Percentiles rank a stretch among this genome's conserved stretches.
phyloP scores from a whole-genome alignment of 2,888 invertebrate genomes.

The Hipparchia semele region DNA sequence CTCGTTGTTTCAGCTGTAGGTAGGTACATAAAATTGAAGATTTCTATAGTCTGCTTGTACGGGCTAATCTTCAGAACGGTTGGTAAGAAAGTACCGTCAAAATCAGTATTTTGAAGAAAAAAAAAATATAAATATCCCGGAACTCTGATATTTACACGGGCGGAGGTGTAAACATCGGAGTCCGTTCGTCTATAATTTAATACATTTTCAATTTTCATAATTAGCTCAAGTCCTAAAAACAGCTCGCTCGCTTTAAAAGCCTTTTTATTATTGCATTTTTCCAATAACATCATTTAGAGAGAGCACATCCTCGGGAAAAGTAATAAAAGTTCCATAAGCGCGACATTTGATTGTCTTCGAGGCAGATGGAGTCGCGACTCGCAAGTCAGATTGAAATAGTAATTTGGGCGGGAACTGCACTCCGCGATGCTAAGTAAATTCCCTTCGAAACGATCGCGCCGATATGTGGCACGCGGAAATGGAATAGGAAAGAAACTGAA shows the following conservation, averaged over 20 bases:
- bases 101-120: no score
- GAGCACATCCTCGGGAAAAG: slow-evolving; percentile 30
- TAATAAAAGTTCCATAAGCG: slow-evolving; percentile 42
- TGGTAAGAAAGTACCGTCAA: no score
- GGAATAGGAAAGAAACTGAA: slow-evolving; percentile 37
- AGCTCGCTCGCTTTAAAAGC: not conserved
- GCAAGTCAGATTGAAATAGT: slow-evolving; percentile 65
- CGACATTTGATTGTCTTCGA: slow-evolving; percentile 42
- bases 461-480: slow-evolving; percentile 41
- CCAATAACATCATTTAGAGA: slow-evolving; percentile 19
- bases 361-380: slow-evolving; percentile 38
- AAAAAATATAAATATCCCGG: no score
- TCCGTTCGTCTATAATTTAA: not conserved
- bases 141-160: no score
- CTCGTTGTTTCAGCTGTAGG: no score
- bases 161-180: no score
- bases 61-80: no score
- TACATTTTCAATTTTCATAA: not conserved
- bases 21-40: no score
- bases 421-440: slow-evolving; percentile 63
- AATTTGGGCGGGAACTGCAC: slow-evolving; percentile 66
- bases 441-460: slow-evolving; percentile 46
- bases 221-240: not conserved
- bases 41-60: no score
- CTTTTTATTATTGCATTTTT: slow-evolving; percentile 17